Conservation (phyloP, 2,888 invertebrate genomes). For the Cheiracanthium punctorium region DNA sequence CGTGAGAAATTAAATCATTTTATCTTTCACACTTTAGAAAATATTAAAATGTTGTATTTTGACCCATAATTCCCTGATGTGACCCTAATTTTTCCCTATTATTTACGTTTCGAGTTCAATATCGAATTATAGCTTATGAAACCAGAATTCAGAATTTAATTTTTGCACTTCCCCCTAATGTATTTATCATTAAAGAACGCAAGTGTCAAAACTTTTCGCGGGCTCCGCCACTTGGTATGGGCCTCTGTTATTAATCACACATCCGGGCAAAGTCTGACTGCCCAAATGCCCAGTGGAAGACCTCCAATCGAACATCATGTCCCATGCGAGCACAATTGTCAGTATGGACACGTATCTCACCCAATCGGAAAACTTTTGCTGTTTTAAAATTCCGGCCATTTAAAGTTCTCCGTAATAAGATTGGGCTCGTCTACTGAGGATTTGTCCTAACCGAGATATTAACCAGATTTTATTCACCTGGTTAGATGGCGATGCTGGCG, state of each 20-base stretch:
- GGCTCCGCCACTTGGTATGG: constrained; percentile 25
- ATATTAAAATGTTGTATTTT: too few species aligned
- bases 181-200: constrained; percentile 36
- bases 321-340: constrained; percentile 43
- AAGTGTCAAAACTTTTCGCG: constrained; percentile 58
- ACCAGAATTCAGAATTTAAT: too few species aligned
- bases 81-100: too few species aligned
- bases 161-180: neutral
- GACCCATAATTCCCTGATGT: too few species aligned
- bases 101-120: too few species aligned
- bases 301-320: constrained; percentile 42
- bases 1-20: too few species aligned
- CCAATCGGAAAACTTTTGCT: constrained; percentile 47
- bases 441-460: constrained; percentile 69
- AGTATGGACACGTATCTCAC: constrained; percentile 53
- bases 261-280: constrained; percentile 29
- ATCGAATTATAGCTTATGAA: too few species aligned
- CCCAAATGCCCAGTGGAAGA: constrained; percentile 59
- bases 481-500: constrained; percentile 41
- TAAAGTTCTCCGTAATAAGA: constrained; percentile 63
- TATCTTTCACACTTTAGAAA: too few species aligned
- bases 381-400: constrained; percentile 67
- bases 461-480: constrained; percentile 70
- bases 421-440: constrained; percentile 58
- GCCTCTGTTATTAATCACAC: constrained; percentile 62